Evolutionary conservation across 2,113 vertebrate species (phyloP).

Genomic region (Amphilophus citrinellus): DNA sequence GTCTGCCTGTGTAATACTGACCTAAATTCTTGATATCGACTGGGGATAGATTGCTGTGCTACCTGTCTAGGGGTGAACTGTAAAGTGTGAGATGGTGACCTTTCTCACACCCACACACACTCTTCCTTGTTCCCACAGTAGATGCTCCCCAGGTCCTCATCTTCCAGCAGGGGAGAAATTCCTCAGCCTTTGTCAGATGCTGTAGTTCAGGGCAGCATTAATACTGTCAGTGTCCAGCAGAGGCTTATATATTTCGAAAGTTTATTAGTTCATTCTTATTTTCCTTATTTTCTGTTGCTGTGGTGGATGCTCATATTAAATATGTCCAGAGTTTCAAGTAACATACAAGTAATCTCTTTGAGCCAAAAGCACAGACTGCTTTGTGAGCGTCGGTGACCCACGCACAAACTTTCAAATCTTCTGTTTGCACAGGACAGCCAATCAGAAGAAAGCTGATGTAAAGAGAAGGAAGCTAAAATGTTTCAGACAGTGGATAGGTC

Average conservation of each 20-base stretch:
- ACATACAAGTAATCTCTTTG: background rate
- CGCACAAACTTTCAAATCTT: background rate
- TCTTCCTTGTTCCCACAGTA: conserved; percentile 25
- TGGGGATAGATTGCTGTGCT: background rate
- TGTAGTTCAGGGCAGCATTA: background rate
- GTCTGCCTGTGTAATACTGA: background rate
- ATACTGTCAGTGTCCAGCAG: background rate
- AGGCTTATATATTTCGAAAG: background rate
- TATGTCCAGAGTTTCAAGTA: background rate
- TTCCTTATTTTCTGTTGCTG: background rate
- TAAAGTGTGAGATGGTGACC: conserved; percentile 22
- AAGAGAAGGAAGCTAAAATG: background rate
- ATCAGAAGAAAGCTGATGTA: background rate
- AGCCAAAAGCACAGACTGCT: too few relatives aligned
- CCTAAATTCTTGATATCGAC: background rate
- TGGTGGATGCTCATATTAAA: background rate
- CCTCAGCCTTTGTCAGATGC: background rate
- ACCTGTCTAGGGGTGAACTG: background rate
- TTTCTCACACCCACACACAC: conserved; percentile 42
- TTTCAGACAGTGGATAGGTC: background rate
- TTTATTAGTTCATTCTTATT: background rate
- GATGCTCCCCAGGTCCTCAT: background rate
- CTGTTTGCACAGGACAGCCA: background rate
- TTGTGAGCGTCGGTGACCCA: background rate
- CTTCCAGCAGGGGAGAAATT: background rate